phyloP scores from a whole-genome alignment of 2,888 invertebrate species.

The Dryobota labecula region DNA sequence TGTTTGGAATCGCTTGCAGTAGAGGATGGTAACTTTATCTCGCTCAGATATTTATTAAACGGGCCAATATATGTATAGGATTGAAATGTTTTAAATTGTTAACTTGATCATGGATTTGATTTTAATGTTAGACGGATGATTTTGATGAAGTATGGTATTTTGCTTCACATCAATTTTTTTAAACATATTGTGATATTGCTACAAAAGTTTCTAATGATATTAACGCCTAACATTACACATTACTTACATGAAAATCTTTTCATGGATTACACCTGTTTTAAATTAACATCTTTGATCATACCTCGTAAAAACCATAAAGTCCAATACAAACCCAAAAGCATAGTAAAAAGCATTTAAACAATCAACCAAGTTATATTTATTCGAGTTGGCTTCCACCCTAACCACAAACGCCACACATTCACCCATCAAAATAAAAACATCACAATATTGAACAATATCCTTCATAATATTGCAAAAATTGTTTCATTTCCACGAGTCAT shows the following conservation, averaged over 20 bases:
- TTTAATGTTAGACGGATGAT: background rate
- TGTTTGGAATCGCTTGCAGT: background rate
- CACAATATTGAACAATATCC: conserved; percentile 40
- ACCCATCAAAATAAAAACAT: conserved; percentile 20
- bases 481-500: conserved; percentile 48
- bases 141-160: background rate
- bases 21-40: background rate
- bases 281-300: background rate
- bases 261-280: background rate
- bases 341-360: background rate
- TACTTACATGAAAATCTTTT: background rate
- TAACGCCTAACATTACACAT: background rate
- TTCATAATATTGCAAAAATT: conserved; percentile 42
- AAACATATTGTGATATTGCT: background rate
- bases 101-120: no score
- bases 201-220: background rate
- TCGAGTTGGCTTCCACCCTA: background rate
- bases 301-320: background rate
- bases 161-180: background rate
- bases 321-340: background rate
- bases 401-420: background rate
- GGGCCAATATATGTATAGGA: background rate
- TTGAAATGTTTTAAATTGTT: background rate
- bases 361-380: background rate
- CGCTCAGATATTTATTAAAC: background rate